Conservation (phyloP, 1,140 invertebrate genomes). For the Uloborus diversus region DNA sequence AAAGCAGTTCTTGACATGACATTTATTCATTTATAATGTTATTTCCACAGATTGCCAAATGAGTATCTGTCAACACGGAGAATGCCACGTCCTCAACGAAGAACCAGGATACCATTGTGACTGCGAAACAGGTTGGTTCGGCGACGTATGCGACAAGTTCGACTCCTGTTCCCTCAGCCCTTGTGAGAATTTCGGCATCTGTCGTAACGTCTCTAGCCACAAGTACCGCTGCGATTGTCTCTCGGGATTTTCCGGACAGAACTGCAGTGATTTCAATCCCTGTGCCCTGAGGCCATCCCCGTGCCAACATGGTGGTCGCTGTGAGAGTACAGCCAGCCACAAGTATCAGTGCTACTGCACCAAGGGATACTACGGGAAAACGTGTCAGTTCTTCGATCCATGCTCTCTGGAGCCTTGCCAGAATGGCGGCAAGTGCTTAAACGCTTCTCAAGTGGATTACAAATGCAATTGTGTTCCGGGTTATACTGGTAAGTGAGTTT, state of each 20-base stretch:
- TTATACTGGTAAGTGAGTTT: conserved; percentile 67
- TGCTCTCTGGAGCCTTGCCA: conserved; percentile 91
- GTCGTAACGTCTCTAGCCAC: conserved; percentile 59
- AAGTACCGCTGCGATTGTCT: conserved; percentile 65
- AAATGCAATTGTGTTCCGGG: conserved; percentile 87
- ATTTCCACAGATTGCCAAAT: conserved; percentile 51
- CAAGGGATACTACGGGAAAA: conserved; percentile 59
- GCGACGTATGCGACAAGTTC: conserved; percentile 53
- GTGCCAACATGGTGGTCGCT: conserved; percentile 81
- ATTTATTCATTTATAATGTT: too few relatives aligned
- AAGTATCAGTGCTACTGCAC: conserved; percentile 83
- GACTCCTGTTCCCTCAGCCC: conserved; percentile 90
- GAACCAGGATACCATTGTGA: conserved; percentile 59
- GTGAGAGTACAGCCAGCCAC: conserved; percentile 74
- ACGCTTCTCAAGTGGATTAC: conserved; percentile 74
- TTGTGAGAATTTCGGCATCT: conserved; percentile 77
- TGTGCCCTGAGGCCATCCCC: conserved; percentile 68
- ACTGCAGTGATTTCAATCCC: conserved; percentile 82
- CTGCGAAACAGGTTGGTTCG: conserved; percentile 56
- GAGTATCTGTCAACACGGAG: conserved; percentile 54
- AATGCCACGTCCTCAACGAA: conserved; percentile 47
- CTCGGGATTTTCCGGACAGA: conserved; percentile 82
- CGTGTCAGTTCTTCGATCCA: conserved; percentile 91
- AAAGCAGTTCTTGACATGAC: too few relatives aligned
- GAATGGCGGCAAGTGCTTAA: conserved; percentile 85